Evolutionary conservation across 2,797 vertebrate species (phyloP).

Genomic region (Onychomys leucogaster): DNA sequence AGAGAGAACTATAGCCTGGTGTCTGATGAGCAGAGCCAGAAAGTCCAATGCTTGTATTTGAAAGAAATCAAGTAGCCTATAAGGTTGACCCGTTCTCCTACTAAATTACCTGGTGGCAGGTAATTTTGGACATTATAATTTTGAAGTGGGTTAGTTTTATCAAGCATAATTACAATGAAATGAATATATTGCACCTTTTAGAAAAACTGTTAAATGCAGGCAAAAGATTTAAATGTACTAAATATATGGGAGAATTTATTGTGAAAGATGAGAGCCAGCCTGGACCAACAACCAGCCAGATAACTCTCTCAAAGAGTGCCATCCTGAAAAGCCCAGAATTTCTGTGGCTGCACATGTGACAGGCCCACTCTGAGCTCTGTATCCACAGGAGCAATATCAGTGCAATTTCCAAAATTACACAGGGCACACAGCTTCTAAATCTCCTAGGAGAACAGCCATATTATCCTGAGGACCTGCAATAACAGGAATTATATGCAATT

Average conservation of each 20-base stretch:
- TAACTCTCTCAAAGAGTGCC: not conserved
- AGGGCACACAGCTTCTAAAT: conserved; percentile 74
- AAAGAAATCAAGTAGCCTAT: conserved; percentile 15
- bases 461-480: conserved; percentile 81
- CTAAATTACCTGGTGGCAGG: conserved; percentile 58
- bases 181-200: conserved; percentile 31
- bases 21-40: conserved; percentile 56
- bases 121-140: conserved; percentile 74
- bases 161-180: conserved; percentile 68
- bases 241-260: conserved; percentile 60
- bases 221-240: not conserved
- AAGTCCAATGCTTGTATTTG: not conserved
- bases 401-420: conserved; percentile 80
- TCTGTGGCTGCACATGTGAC: not conserved
- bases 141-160: conserved; percentile 68
- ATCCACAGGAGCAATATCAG: conserved; percentile 71
- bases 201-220: conserved; percentile 56
- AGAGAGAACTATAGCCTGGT: conserved; percentile 33
- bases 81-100: conserved; percentile 36
- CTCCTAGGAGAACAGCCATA: conserved; percentile 76
- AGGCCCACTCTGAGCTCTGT: conserved; percentile 61
- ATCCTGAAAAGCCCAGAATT: not conserved
- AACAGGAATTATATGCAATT: conserved; percentile 81
- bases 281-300: conserved; percentile 9
- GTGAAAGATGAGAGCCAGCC: conserved; percentile 25